Conservation (phyloP, 1,140 invertebrate genomes). For the Papilio dardanus region DNA sequence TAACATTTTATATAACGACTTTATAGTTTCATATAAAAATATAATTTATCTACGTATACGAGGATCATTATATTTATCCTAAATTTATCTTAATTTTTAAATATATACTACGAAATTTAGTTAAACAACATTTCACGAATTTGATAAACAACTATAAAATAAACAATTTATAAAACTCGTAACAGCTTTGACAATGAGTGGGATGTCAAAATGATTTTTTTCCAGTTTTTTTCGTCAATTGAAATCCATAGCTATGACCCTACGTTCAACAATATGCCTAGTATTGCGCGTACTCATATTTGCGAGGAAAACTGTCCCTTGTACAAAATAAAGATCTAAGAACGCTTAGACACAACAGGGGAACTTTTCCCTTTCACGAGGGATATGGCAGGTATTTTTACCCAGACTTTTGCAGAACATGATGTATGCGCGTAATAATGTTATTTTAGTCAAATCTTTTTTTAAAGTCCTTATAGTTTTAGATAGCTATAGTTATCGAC, state of each 20-base stretch:
- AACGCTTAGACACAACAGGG: not conserved
- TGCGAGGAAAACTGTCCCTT: conserved; percentile 5
- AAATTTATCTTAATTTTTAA: not conserved
- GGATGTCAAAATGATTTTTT: not conserved
- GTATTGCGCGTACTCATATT: not conserved
- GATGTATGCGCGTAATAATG: not conserved
- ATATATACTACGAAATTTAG: no score
- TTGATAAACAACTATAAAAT: no score
- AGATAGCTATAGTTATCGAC: no score
- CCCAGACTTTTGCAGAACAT: not conserved
- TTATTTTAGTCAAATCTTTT: no score
- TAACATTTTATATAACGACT: conserved; percentile 27
- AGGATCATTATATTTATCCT: not conserved
- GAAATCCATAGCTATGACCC: not conserved
- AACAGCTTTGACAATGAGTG: no score
- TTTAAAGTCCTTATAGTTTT: no score
- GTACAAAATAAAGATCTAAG: not conserved
- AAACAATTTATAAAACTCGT: no score
- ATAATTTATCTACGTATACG: not conserved
- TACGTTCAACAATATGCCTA: not conserved
- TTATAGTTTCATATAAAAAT: not conserved
- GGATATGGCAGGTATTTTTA: not conserved
- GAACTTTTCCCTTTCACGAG: not conserved
- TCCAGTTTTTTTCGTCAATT: not conserved
- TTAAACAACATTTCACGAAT: no score